A percentile compares a stretch with the other conserved stretches of the same genome.
Conservation (phyloP, 2,113 vertebrate genomes). For the Toxotes jaculatrix region DNA sequence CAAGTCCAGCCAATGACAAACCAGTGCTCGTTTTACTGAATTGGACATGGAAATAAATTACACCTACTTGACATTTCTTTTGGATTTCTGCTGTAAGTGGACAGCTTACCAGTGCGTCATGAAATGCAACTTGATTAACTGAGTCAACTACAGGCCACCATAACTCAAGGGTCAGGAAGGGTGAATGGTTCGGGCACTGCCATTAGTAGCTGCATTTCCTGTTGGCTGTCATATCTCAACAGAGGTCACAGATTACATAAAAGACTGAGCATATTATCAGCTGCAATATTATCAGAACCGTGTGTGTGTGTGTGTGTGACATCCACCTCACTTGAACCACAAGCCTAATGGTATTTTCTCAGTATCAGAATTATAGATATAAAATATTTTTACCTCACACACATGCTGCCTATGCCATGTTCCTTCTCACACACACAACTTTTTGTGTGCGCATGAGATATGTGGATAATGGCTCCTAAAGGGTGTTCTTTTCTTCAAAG, state of each 20-base stretch:
- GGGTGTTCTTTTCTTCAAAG: constrained; percentile 81
- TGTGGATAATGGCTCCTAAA: constrained; percentile 81
- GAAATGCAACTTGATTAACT: constrained; percentile 31
- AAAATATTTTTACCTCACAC: constrained; percentile 15
- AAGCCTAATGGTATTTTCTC: neutral
- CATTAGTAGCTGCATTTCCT: neutral
- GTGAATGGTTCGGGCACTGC: neutral
- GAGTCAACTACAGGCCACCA: constrained; percentile 7
- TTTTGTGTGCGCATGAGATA: constrained; percentile 62
- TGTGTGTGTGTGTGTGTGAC: no score
- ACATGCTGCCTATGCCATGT: constrained; percentile 9
- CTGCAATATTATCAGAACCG: neutral
- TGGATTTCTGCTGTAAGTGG: constrained; percentile 31
- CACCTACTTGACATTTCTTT: constrained; percentile 35
- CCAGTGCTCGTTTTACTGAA: constrained; percentile 11
- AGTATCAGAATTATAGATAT: constrained; percentile 31
- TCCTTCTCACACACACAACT: constrained; percentile 24
- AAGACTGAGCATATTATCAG: constrained; percentile 28
- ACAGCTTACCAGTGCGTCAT: constrained; percentile 17
- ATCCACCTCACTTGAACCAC: constrained; percentile 8
- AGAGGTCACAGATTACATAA: constrained; percentile 50
- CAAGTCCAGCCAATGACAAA: neutral
- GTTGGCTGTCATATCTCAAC: constrained; percentile 7
- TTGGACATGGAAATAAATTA: constrained; percentile 2
- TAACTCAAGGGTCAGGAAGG: constrained; percentile 3